These are phyloP conservation scores for Drosophila hawaiiensis DNA, from an alignment of 2,888 invertebrate species.

Conservation along the genomic window DNA sequence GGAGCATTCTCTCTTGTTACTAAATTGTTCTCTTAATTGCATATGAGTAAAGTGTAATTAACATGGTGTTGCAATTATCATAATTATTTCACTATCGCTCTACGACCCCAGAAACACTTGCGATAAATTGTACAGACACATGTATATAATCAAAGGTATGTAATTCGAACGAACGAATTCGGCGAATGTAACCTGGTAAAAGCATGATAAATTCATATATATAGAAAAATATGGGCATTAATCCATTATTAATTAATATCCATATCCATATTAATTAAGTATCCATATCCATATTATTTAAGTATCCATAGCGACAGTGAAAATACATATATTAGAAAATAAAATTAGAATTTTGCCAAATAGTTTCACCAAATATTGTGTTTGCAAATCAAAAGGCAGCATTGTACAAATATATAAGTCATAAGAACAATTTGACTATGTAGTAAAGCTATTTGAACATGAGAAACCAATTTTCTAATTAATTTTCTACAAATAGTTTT, in stretches of 20 bases:
- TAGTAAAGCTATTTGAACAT: not conserved
- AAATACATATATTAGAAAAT: not conserved
- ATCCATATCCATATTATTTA: too few species aligned
- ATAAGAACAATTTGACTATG: not conserved
- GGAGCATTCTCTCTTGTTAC: not conserved
- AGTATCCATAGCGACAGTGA: not conserved
- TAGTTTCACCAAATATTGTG: not conserved
- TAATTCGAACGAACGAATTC: not conserved
- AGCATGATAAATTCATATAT: too few species aligned
- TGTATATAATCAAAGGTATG: not conserved
- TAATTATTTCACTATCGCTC: constrained; percentile 8
- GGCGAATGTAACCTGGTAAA: not conserved
- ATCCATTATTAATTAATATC: not conserved
- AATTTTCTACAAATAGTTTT: not conserved
- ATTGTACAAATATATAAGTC: not conserved
- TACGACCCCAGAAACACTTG: not conserved
- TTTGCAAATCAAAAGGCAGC: not conserved
- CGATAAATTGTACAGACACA: not conserved
- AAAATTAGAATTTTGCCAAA: not conserved
- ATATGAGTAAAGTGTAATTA: not conserved
- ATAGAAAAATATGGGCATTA: not conserved
- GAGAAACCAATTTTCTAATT: not conserved
- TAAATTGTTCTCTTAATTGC: not conserved
- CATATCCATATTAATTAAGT: too few species aligned
- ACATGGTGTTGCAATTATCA: not conserved